Percentiles rank a stretch among this genome's conserved stretches.
Conservation (phyloP, 1,140 invertebrate genomes). For the Tetramorium alpestre region DNA sequence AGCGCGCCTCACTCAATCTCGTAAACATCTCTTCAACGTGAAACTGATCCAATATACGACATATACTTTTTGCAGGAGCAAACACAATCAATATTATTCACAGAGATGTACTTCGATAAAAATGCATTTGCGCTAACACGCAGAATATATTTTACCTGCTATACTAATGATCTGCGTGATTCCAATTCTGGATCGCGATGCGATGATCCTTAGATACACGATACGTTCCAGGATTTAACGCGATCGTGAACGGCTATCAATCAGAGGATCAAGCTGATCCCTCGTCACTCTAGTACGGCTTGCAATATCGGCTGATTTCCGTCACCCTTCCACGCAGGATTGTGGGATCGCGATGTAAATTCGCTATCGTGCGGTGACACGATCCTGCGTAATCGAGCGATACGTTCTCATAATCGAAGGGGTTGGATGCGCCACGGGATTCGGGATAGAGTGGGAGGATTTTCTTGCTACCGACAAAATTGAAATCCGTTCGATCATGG, state of each 20-base stretch:
- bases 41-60: background rate
- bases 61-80: no score
- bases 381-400: constrained; percentile 58
- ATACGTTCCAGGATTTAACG: constrained; percentile 15
- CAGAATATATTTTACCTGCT: background rate
- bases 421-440: background rate
- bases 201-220: background rate
- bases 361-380: constrained; percentile 47
- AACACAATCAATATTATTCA: background rate
- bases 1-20: background rate
- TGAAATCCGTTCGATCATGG: constrained; percentile 22
- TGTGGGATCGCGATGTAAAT: constrained; percentile 34
- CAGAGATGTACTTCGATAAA: background rate
- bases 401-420: constrained; percentile 55
- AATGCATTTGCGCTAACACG: background rate
- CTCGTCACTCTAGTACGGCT: constrained; percentile 21
- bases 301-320: constrained; percentile 44
- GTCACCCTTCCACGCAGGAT: constrained; percentile 16
- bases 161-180: background rate
- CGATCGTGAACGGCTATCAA: constrained; percentile 38
- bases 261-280: constrained; percentile 44
- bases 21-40: background rate
- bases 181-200: background rate
- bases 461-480: constrained; percentile 35
- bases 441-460: background rate